phyloP scores from a whole-genome alignment of 2,797 vertebrate species.

The Microctenopoma steveboyesi region DNA sequence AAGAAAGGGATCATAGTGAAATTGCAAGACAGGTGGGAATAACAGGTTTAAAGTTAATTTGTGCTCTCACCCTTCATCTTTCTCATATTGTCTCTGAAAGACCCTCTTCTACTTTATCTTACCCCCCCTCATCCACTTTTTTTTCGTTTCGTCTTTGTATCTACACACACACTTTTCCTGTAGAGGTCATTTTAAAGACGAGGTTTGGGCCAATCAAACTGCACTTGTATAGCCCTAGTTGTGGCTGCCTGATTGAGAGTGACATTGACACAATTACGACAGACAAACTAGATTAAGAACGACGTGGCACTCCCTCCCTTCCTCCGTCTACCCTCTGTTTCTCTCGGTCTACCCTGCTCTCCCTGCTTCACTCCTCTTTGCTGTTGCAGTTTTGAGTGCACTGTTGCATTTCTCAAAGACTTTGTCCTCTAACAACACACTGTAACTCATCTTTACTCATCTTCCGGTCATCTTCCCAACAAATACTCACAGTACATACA shows the following conservation, averaged over 20 bases:
- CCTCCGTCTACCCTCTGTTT: slow-evolving; percentile 73
- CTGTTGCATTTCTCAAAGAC: slow-evolving; percentile 41
- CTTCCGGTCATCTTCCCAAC: slow-evolving; percentile 1
- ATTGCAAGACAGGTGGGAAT: slow-evolving; percentile 79
- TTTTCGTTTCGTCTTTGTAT: slow-evolving; percentile 28
- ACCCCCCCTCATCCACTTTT: slow-evolving; percentile 11
- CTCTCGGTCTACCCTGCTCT: slow-evolving; percentile 60
- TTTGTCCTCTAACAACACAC: slow-evolving; percentile 51
- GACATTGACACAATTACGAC: slow-evolving; percentile 89
- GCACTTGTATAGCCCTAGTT: slow-evolving; percentile 86
- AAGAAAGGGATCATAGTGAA: slow-evolving; percentile 76
- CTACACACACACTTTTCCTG: slow-evolving; percentile 60
- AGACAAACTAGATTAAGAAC: slow-evolving; percentile 87
- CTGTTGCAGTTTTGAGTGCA: slow-evolving; percentile 58
- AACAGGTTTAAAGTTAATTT: slow-evolving; percentile 81
- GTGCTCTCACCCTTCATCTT: slow-evolving; percentile 63
- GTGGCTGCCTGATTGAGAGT: slow-evolving; percentile 87
- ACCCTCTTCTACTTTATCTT: slow-evolving; percentile 53
- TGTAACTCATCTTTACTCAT: slow-evolving; percentile 31
- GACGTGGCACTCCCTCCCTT: slow-evolving; percentile 78
- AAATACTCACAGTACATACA: neutral
- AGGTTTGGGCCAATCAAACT: slow-evolving; percentile 81
- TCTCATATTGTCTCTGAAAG: slow-evolving; percentile 72
- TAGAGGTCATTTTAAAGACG: slow-evolving; percentile 84
- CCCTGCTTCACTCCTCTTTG: slow-evolving; percentile 60